A percentile compares a stretch with the other conserved stretches of the same genome.
Conservation (phyloP, 2,888 invertebrate species). For the Amphipyra berbera region DNA sequence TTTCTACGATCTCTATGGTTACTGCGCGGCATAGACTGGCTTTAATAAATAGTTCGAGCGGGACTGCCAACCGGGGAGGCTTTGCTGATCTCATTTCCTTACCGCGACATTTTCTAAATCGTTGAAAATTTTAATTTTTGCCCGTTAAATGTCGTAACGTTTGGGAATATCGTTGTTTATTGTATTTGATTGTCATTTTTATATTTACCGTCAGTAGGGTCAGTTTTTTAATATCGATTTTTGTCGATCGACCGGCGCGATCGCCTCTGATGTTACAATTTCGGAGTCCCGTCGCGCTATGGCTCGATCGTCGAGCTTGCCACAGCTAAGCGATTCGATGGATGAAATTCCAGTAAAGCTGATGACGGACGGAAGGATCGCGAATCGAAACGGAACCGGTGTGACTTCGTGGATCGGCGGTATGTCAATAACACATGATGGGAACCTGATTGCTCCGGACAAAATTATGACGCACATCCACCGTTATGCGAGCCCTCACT, state of each 20-base stretch:
- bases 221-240: conserved; percentile 71
- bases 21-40: conserved; percentile 90
- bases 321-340: conserved; percentile 87
- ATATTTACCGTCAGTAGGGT: conserved; percentile 74
- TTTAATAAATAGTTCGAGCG: conserved; percentile 83
- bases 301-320: conserved; percentile 80
- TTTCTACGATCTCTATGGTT: conserved; percentile 90
- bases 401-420: conserved; percentile 88
- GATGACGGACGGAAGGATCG: conserved; percentile 86
- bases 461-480: conserved; percentile 88
- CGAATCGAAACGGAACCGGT: conserved; percentile 82
- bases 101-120: conserved; percentile 69
- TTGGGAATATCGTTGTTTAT: conserved; percentile 82
- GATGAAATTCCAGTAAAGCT: conserved; percentile 89
- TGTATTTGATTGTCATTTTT: conserved; percentile 74
- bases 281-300: conserved; percentile 82
- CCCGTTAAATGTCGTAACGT: conserved; percentile 84
- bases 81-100: conserved; percentile 75
- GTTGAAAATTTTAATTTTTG: conserved; percentile 68
- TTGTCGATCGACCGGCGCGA: conserved; percentile 81
- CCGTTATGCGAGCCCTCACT: conserved; percentile 87
- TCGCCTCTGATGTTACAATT: conserved; percentile 74
- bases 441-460: conserved; percentile 87
- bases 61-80: conserved; percentile 80
- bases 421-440: conserved; percentile 88